Percentiles rank a stretch among this genome's conserved stretches.
phyloP scores from a whole-genome alignment of 2,888 invertebrate species.

The Tetragonula carbonaria region DNA sequence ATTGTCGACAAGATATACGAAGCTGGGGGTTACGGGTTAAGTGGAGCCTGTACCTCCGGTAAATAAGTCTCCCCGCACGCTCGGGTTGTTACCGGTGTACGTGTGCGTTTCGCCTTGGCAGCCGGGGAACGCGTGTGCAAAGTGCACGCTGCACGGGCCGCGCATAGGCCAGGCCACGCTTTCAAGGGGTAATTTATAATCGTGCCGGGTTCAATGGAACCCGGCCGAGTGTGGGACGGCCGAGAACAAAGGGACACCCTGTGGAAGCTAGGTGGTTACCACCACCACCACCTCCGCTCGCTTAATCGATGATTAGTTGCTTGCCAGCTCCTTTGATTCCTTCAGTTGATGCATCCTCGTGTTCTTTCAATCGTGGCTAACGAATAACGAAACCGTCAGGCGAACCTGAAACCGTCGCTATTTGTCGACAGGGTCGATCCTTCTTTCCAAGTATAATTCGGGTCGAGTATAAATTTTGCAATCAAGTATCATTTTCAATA shows the following conservation, averaged over 20 bases:
- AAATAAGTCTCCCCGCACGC: constrained; percentile 67
- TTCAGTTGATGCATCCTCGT: constrained; percentile 9
- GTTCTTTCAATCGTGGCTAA: not conserved
- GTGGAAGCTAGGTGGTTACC: constrained; percentile 53
- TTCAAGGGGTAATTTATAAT: constrained; percentile 78
- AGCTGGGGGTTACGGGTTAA: constrained; percentile 82
- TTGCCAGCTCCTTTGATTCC: constrained; percentile 30
- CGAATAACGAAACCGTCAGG: not conserved
- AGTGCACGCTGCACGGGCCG: constrained; percentile 50
- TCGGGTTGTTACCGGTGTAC: constrained; percentile 50
- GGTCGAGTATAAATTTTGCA: too few relatives aligned
- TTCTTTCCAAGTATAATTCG: not conserved
- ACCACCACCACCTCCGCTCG: constrained; percentile 39
- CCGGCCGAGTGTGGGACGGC: constrained; percentile 72
- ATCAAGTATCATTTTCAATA: too few relatives aligned
- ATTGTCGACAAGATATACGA: constrained; percentile 81
- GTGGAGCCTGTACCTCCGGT: constrained; percentile 75
- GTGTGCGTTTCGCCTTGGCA: constrained; percentile 45
- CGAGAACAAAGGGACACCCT: constrained; percentile 73
- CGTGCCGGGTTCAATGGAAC: constrained; percentile 76
- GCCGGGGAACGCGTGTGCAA: constrained; percentile 59
- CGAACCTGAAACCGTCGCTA: not conserved
- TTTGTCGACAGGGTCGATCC: not conserved
- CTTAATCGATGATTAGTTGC: constrained; percentile 60
- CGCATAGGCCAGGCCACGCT: constrained; percentile 66